Evolutionary conservation across 2,888 invertebrate species (phyloP).

Genomic region (Patella depressa): DNA sequence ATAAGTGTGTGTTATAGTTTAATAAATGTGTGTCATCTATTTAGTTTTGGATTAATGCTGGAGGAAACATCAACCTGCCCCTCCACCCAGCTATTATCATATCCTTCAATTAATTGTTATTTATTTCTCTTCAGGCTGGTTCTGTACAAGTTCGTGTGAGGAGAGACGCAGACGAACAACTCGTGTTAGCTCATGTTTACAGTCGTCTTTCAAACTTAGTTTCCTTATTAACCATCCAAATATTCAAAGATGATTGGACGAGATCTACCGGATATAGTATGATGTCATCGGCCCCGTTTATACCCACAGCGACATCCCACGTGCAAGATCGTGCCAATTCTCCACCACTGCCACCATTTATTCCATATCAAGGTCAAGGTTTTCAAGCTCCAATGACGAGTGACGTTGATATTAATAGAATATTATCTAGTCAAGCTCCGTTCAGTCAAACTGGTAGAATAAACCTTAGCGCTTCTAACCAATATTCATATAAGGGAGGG

Average conservation of each 20-base stretch:
- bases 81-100: too few species aligned
- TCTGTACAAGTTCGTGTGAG: constrained; percentile 76
- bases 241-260: constrained; percentile 74
- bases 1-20: too few species aligned
- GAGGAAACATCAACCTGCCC: too few species aligned
- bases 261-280: constrained; percentile 61
- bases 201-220: constrained; percentile 76
- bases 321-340: neutral
- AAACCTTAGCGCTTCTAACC: neutral
- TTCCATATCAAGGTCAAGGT: neutral
- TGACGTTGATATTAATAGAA: neutral
- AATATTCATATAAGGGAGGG: neutral
- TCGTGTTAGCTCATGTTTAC: constrained; percentile 76
- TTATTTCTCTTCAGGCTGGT: constrained; percentile 71
- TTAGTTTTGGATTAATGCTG: too few species aligned
- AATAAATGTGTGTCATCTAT: too few species aligned
- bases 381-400: neutral
- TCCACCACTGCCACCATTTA: neutral
- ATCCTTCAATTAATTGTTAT: neutral
- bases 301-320: neutral
- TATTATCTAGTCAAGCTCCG: neutral
- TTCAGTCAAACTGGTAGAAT: neutral
- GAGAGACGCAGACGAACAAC: constrained; percentile 77
- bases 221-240: constrained; percentile 75
- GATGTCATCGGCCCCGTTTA: constrained; percentile 33